These are phyloP conservation scores for Pecten maximus DNA, from an alignment of 2,888 invertebrate genomes.

Conservation along the genomic window DNA sequence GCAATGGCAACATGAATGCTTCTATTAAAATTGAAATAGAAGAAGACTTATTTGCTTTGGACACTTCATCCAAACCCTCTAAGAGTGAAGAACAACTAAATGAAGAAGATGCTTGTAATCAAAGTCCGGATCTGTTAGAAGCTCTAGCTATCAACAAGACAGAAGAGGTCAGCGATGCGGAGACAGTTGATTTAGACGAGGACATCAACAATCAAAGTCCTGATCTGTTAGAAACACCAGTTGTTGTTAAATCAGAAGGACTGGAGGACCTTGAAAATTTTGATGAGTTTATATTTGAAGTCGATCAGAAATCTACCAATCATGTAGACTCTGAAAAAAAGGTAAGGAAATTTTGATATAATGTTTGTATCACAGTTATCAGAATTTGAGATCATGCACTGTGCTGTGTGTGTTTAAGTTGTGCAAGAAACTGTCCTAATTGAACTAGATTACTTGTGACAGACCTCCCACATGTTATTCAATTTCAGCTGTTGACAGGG, in stretches of 20 bases:
- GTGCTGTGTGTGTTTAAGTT: too few relatives aligned
- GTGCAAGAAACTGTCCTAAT: too few relatives aligned
- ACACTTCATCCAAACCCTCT: background rate
- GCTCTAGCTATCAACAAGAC: background rate
- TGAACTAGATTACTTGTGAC: too few relatives aligned
- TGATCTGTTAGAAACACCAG: background rate
- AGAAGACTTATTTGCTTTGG: background rate
- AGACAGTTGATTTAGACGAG: background rate
- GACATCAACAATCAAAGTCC: background rate
- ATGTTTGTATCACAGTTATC: too few relatives aligned
- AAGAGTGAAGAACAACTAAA: background rate
- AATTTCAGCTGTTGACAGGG: too few relatives aligned
- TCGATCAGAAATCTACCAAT: slow-evolving; percentile 23
- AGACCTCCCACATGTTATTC: too few relatives aligned
- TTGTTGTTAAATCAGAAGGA: slow-evolving; percentile 30
- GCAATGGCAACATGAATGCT: background rate
- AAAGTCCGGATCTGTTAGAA: background rate
- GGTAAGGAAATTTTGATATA: background rate
- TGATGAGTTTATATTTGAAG: slow-evolving; percentile 64
- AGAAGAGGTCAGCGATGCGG: background rate
- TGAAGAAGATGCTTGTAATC: background rate
- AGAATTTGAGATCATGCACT: too few relatives aligned
- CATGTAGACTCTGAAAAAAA: background rate
- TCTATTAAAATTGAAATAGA: background rate
- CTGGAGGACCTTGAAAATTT: slow-evolving; percentile 62